phyloP scores from a whole-genome alignment of 2,113 vertebrate genomes.

The Trogon surrucura region DNA sequence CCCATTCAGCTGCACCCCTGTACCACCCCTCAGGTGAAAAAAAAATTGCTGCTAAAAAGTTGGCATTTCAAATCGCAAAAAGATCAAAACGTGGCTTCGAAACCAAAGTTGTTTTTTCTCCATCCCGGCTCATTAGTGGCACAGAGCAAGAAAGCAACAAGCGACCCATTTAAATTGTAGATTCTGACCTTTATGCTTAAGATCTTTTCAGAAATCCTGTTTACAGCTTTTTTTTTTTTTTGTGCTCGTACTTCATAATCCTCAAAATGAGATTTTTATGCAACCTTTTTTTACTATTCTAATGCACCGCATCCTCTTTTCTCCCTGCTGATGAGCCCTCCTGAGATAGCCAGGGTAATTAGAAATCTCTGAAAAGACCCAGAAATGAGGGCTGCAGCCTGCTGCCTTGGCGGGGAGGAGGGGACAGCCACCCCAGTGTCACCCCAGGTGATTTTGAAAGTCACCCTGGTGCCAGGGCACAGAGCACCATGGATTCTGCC shows the following conservation, averaged over 20 bases:
- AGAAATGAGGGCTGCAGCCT: accelerated
- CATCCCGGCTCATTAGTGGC: background rate
- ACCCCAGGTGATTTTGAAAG: accelerated
- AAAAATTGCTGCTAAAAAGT: background rate
- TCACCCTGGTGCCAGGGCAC: background rate
- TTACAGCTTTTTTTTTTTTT: background rate
- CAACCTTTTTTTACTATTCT: background rate
- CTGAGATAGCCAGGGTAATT: background rate
- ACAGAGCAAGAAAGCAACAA: background rate
- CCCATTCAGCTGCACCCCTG: background rate
- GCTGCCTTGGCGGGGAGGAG: background rate
- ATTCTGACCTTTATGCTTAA: constrained; percentile 68
- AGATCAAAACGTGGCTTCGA: background rate
- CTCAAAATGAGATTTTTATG: constrained; percentile 56
- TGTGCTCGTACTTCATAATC: constrained; percentile 58
- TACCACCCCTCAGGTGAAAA: accelerated
- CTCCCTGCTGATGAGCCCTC: background rate
- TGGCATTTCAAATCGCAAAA: background rate
- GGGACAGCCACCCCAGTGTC: accelerated
- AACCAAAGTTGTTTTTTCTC: background rate
- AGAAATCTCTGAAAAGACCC: background rate
- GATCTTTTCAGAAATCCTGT: constrained; percentile 49
- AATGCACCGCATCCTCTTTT: background rate
- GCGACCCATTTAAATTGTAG: constrained; percentile 60
- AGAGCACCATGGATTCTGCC: accelerated